Percentiles rank a stretch among this genome's conserved stretches.
Evolutionary conservation across 2,888 invertebrate genomes (phyloP).

Genomic region (Blastobasis adustella): DNA sequence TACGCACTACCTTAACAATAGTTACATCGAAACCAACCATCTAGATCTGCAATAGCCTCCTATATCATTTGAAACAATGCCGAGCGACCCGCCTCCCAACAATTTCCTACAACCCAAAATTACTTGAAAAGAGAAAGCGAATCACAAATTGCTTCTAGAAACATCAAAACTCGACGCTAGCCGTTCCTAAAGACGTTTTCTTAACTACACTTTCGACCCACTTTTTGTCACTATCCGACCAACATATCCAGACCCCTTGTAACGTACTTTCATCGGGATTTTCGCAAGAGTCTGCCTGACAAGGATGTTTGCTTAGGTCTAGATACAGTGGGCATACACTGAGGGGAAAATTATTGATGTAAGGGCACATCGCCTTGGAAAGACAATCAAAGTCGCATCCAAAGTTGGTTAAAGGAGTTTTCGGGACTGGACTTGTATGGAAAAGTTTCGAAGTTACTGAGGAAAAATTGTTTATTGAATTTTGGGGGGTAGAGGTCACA

Average conservation of each 20-base stretch:
- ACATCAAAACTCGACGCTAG: not conserved
- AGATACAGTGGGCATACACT: not conserved
- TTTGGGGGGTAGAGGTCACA: too few relatives aligned
- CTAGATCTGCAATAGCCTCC: too few relatives aligned
- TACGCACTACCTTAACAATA: too few relatives aligned
- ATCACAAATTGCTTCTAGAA: not conserved
- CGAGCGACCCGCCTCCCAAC: not conserved
- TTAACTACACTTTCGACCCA: not conserved
- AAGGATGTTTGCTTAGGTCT: too few relatives aligned
- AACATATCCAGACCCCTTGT: not conserved
- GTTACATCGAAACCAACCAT: too few relatives aligned
- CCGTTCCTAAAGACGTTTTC: not conserved
- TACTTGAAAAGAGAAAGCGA: not conserved
- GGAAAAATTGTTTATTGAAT: not conserved
- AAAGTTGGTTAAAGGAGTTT: not conserved
- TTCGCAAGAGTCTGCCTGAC: too few relatives aligned
- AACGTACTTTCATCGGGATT: too few relatives aligned
- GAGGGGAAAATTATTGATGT: not conserved
- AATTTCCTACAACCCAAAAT: not conserved
- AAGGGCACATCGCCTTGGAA: not conserved
- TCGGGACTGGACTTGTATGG: too few relatives aligned
- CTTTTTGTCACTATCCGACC: not conserved
- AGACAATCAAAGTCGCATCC: not conserved
- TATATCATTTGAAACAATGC: slow-evolving; percentile 2
- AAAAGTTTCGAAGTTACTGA: not conserved